phyloP scores from a whole-genome alignment of 1,140 invertebrate species.

The Drusus annulatus region DNA sequence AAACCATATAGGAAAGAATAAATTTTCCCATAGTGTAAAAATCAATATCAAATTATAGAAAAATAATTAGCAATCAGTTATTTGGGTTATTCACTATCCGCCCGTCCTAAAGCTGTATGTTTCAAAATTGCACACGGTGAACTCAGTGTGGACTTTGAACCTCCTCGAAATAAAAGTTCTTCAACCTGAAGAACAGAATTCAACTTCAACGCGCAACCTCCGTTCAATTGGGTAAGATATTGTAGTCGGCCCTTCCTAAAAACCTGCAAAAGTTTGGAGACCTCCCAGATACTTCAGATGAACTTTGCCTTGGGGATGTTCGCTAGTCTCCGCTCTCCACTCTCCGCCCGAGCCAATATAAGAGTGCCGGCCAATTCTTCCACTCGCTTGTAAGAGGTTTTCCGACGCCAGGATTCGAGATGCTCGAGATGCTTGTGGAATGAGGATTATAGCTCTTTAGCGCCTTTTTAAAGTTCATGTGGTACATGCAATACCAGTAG shows the following conservation, averaged over 20 bases:
- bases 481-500: too few relatives aligned
- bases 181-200: background rate
- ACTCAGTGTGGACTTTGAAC: too few relatives aligned
- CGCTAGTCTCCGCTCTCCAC: background rate
- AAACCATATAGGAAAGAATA: too few relatives aligned
- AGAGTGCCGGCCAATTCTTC: conserved; percentile 1
- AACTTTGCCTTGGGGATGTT: conserved; percentile 22
- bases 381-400: conserved; percentile 9
- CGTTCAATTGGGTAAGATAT: conserved; percentile 17
- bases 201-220: conserved; percentile 10
- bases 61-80: too few relatives aligned
- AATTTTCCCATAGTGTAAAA: too few relatives aligned
- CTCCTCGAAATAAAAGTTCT: conserved; percentile 1
- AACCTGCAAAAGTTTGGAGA: conserved; percentile 20
- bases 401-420: background rate
- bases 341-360: conserved; percentile 8
- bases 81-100: too few relatives aligned
- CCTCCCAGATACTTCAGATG: conserved; percentile 24
- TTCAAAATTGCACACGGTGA: too few relatives aligned
- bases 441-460: too few relatives aligned
- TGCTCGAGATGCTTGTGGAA: background rate
- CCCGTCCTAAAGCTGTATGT: too few relatives aligned
- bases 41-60: too few relatives aligned
- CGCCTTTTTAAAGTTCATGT: too few relatives aligned
- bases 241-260: conserved; percentile 22